Evolutionary conservation across 2,797 vertebrate genomes (phyloP).

Genomic region (Bufotes viridis): DNA sequence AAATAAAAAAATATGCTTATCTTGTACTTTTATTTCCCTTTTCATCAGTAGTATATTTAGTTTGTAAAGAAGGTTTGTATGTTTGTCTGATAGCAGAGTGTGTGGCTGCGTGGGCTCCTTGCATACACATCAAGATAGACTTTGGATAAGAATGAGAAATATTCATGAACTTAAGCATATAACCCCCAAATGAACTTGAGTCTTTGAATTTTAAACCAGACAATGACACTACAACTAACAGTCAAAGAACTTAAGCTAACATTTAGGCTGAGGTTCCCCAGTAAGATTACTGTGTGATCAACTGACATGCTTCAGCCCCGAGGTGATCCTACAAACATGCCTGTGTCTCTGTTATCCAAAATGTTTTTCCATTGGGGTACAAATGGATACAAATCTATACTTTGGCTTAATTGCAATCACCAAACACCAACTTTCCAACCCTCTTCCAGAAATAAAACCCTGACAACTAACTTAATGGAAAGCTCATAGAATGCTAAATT

Average conservation of each 20-base stretch:
- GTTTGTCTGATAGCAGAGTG: constrained; percentile 11
- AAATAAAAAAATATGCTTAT: not conserved
- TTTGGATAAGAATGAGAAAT: constrained; percentile 51
- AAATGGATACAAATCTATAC: not conserved
- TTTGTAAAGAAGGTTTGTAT: not conserved
- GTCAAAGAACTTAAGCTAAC: constrained; percentile 12
- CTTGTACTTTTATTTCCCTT: not conserved
- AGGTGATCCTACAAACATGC: constrained; percentile 11
- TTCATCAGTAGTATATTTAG: not conserved
- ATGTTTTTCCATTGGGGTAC: not conserved
- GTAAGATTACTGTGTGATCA: constrained; percentile 14
- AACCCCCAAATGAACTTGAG: constrained; percentile 49
- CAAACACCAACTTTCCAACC: not conserved
- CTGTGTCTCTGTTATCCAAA: constrained; percentile 3
- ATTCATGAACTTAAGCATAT: constrained; percentile 45
- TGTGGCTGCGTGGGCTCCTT: constrained; percentile 56
- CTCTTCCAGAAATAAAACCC: not conserved
- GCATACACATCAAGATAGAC: constrained; percentile 39
- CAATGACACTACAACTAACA: constrained; percentile 30
- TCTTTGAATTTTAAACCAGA: constrained; percentile 12
- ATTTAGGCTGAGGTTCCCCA: not conserved
- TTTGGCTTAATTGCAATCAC: not conserved
- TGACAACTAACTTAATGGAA: not conserved
- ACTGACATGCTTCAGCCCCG: not conserved
- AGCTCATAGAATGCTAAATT: not conserved